Percentiles rank a stretch among this genome's conserved stretches.
phyloP scores from a whole-genome alignment of 2,888 invertebrate genomes.

The Hecatera dysodea region DNA sequence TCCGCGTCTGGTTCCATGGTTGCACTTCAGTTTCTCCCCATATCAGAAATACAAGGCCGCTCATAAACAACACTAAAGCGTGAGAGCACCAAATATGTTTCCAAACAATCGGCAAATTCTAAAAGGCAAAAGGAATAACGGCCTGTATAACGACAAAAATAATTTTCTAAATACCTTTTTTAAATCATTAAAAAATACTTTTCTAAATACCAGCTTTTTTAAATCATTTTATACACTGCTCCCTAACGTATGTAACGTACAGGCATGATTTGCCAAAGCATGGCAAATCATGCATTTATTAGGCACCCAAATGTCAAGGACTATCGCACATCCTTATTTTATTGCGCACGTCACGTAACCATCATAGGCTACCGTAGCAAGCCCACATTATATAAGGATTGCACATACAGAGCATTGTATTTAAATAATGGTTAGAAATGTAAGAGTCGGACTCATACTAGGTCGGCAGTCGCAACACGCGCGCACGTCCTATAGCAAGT shows the following conservation, averaged over 20 bases:
- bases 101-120: slow-evolving; percentile 81
- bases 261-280: too few relatives aligned
- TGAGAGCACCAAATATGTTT: slow-evolving; percentile 88
- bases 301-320: not conserved
- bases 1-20: slow-evolving; percentile 79
- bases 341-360: slow-evolving; percentile 16
- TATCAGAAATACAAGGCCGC: slow-evolving; percentile 81
- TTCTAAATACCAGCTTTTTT: not conserved
- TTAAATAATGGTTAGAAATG: slow-evolving; percentile 40
- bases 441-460: slow-evolving; percentile 21
- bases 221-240: too few relatives aligned
- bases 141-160: too few relatives aligned
- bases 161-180: too few relatives aligned
- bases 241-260: too few relatives aligned
- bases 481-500: slow-evolving; percentile 49
- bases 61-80: slow-evolving; percentile 78
- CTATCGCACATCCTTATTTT: slow-evolving; percentile 5
- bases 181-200: too few relatives aligned
- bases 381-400: slow-evolving; percentile 47
- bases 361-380: slow-evolving; percentile 17
- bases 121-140: slow-evolving; percentile 42
- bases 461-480: slow-evolving; percentile 32
- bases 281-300: too few relatives aligned
- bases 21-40: slow-evolving; percentile 85
- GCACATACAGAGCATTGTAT: slow-evolving; percentile 47